These are phyloP conservation scores for Diogma glabrata DNA, from an alignment of 2,888 invertebrate species.

Conservation along the genomic window DNA sequence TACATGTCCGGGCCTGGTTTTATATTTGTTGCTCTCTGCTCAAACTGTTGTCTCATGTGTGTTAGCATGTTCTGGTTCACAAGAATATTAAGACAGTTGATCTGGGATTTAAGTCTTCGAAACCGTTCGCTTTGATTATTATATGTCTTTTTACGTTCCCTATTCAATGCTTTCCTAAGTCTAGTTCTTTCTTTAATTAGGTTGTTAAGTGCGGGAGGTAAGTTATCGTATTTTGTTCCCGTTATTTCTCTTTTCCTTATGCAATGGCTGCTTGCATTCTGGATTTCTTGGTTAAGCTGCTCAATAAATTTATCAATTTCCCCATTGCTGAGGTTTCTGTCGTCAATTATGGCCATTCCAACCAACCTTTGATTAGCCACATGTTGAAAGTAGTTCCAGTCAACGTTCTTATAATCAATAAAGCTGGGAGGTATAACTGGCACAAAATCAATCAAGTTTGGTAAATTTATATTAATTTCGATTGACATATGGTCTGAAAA, in stretches of 20 bases:
- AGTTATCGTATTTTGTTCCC: neutral
- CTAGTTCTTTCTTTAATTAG: neutral
- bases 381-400: too few relatives aligned
- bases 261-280: neutral
- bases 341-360: neutral
- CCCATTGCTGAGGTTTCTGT: neutral
- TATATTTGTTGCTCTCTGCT: neutral
- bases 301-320: neutral
- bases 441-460: too few relatives aligned
- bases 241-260: too few relatives aligned
- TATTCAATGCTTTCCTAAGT: too few relatives aligned
- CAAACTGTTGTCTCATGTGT: neutral
- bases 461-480: neutral
- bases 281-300: neutral
- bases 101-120: neutral
- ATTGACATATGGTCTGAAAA: neutral
- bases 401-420: too few relatives aligned
- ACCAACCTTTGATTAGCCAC: neutral
- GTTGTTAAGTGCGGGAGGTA: neutral
- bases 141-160: too few relatives aligned
- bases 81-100: neutral
- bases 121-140: too few relatives aligned
- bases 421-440: too few relatives aligned
- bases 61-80: neutral
- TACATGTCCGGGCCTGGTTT: neutral